Evolutionary conservation across 2,113 vertebrate genomes (phyloP), one percentile per base, ranked within the genome.

Genomic region (Ia io): DNA sequence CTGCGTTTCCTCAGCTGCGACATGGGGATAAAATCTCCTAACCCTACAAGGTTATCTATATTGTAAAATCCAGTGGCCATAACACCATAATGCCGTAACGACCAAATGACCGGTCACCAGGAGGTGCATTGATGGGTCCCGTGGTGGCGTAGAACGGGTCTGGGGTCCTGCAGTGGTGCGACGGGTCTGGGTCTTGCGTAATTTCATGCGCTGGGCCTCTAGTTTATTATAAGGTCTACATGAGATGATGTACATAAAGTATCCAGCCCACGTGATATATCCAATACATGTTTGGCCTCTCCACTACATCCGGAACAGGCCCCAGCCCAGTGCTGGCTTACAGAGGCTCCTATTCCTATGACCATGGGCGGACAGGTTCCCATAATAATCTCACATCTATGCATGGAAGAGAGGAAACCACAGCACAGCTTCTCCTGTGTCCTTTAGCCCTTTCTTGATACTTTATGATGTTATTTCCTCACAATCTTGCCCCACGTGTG

Each of bases 381-480:
- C 89, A 14, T 91, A 86, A 90, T 87, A 61, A 40, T 80, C 88
- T 93, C 88, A n/a, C 91, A 71, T 95, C 70, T 94, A 59, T 91
- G 86, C 40, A 13, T 78, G 40, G 51, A 83, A 91, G 74, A 12
- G 42, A 92, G 84, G 86, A 96, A 93, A 59, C 61, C 42, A 32
- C 90, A 61, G 1, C 80, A 49, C 14, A 22, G 37, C 13, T 25
- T 70, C 93, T 94, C 73, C 67, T 83, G 49, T 67, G 87, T 97
- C 67, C 87, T 84, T 84, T 80, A 49, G 63, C 67, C 42, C 14
- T 93, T 93, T 92, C 92, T 95, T 86, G 69, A 56, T 95, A 93
- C 92, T 97, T 97, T 91, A 93, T 87, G 90, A 89, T 86, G 63
- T 93, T 87, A 65, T 61, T 97, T 94, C 88, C 70, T 95, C 96